phyloP scores from a whole-genome alignment of 2,888 invertebrate species.

The Noctua comes region DNA sequence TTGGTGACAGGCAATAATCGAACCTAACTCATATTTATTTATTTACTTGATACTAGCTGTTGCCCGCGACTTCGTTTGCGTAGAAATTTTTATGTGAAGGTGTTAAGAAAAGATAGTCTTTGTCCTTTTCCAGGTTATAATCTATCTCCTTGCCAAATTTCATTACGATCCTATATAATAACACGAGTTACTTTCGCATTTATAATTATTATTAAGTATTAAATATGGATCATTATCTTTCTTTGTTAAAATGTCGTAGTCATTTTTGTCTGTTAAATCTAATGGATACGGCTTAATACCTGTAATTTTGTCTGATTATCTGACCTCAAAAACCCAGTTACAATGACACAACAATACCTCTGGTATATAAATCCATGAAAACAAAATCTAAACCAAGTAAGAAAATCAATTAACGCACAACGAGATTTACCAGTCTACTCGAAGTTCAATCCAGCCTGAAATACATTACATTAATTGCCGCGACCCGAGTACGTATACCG shows the following conservation, averaged over 20 bases:
- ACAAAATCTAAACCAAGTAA: background rate
- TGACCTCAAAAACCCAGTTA: background rate
- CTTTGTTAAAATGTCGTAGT: background rate
- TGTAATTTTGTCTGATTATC: background rate
- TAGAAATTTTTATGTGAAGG: no score
- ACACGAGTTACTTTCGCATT: no score
- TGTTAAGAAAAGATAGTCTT: no score
- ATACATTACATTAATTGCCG: slow-evolving; percentile 42
- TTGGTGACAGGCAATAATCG: slow-evolving; percentile 6
- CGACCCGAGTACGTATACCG: slow-evolving; percentile 31
- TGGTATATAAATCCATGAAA: background rate
- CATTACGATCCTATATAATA: no score
- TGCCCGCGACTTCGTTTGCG: no score
- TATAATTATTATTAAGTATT: no score
- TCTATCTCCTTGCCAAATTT: no score
- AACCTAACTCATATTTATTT: background rate
- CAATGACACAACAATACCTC: background rate
- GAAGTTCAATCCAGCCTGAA: slow-evolving; percentile 5
- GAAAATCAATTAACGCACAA: background rate
- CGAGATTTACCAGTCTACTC: slow-evolving; percentile 1
- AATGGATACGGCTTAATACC: background rate
- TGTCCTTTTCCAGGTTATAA: no score
- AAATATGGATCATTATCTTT: background rate
- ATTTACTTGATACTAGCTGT: background rate
- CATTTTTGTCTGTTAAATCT: background rate